These are phyloP conservation scores for Megamerina dolium DNA, from an alignment of 2,888 invertebrate genomes.

Conservation along the genomic window DNA sequence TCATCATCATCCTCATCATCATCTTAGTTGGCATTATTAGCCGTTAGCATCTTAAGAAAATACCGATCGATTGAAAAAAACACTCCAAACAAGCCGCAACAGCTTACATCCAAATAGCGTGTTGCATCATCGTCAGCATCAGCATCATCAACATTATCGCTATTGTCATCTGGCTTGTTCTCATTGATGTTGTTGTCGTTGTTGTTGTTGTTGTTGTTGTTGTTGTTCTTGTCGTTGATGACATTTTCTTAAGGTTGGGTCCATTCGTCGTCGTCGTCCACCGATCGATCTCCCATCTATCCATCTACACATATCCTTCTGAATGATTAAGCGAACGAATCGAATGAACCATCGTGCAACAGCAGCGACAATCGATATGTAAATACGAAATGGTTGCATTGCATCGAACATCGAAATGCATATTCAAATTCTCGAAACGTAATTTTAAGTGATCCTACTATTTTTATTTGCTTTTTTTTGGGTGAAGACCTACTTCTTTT, in stretches of 20 bases:
- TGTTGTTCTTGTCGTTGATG: no score
- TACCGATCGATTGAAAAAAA: no score
- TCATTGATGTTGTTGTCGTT: no score
- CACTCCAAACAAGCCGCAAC: constrained; percentile 38
- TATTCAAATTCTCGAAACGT: constrained; percentile 12
- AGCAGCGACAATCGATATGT: neutral
- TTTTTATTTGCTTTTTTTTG: constrained; percentile 1
- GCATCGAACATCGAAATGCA: constrained; percentile 10
- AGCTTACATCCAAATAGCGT: no score
- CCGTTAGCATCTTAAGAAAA: no score
- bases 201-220: no score
- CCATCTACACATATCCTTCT: neutral
- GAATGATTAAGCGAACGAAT: neutral
- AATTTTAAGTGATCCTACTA: constrained; percentile 7
- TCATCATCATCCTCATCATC: no score
- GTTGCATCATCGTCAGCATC: constrained; percentile 38
- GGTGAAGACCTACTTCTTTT: neutral
- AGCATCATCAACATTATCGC: constrained; percentile 9
- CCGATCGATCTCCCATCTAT: neutral
- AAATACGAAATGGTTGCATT: neutral
- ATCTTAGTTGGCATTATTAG: no score
- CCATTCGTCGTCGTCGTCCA: neutral
- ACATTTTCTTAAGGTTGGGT: no score
- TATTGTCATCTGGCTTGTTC: constrained; percentile 5
- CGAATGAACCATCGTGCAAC: neutral